A percentile compares a stretch with the other conserved stretches of the same genome.
These are phyloP conservation scores for Pectinophora gossypiella DNA, from an alignment of 1,140 invertebrate species.

Conservation along the genomic window DNA sequence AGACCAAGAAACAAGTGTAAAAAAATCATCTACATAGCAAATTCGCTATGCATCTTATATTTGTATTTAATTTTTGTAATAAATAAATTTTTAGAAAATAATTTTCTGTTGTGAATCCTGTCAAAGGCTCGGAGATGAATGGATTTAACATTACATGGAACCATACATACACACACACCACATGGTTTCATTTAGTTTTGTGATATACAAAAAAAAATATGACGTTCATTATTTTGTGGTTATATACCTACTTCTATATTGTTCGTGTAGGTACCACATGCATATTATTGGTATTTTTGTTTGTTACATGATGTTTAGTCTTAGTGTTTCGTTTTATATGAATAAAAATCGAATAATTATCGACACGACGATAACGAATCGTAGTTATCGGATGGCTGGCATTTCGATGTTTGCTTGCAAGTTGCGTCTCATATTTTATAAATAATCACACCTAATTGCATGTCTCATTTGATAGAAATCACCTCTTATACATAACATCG, in stretches of 20 bases:
- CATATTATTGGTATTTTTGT: too few relatives aligned
- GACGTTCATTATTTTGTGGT: too few relatives aligned
- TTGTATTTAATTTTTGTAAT: constrained; percentile 44
- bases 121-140: constrained; percentile 57
- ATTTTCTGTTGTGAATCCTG: constrained; percentile 44
- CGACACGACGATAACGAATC: too few relatives aligned
- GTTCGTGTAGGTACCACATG: too few relatives aligned
- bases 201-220: too few relatives aligned
- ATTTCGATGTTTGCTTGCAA: constrained; percentile 47
- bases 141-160: constrained; percentile 52
- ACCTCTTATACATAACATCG: constrained; percentile 55
- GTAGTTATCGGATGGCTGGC: constrained; percentile 7
- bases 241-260: too few relatives aligned
- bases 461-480: constrained; percentile 54
- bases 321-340: too few relatives aligned
- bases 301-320: too few relatives aligned
- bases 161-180: constrained; percentile 24
- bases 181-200: too few relatives aligned
- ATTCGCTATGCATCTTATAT: not conserved
- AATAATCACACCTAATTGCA: constrained; percentile 30
- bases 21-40: not conserved
- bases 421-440: constrained; percentile 18
- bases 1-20: not conserved
- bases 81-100: constrained; percentile 31
- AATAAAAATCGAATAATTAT: too few relatives aligned